Base-by-base conservation (phyloP, 2,888 invertebrate genomes). In the Pelosia muscerda region DNA sequence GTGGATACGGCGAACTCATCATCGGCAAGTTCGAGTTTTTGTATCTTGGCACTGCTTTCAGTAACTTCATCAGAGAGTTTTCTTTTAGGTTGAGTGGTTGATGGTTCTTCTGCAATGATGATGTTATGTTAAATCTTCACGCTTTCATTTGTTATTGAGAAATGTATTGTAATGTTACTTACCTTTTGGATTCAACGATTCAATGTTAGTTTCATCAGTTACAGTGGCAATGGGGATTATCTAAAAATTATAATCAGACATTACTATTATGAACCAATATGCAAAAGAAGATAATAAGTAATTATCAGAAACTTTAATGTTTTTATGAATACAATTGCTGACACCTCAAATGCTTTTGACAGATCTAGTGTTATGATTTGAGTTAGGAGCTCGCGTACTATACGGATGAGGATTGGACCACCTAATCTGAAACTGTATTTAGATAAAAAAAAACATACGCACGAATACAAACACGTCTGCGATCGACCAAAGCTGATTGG, bases 1-100 rank as follows among this genome's bases (percentile, higher is more conserved):
- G 89, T 84, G 25, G 86, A 87, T 0, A 88, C 83, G 2, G 83
- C 74, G 25, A 84, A 81, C 61, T 89, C 88, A 49, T 86, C 82
- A 54, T 87, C 87, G 2, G 81, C 73, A 10, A 87, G 74, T 59
- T 91, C 89, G 6, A 94, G 83, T 80, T 94, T 94, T 71, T 86
- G 90, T 53, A 94, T 86, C 75, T 95, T 95, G 2, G 91, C 85
- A 63, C 58, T 88, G 65, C 79, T 84, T 28, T 89, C 88, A 2
- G 74, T 69, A 2, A 80, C 62, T 19, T 91, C 89, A 8, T 91
- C 91, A 11, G 89, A 87, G 1, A 91, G 83, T 81, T 94, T 94
- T 74, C 94, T 85, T 84, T 95, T 94, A 2, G 84, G 55, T 64
- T 87, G 84, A 11, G 75, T 53, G 66, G 81, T 58, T 58, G 82